Evolutionary conservation across 1,140 invertebrate species (phyloP).

Genomic region (Nebria ingens): DNA sequence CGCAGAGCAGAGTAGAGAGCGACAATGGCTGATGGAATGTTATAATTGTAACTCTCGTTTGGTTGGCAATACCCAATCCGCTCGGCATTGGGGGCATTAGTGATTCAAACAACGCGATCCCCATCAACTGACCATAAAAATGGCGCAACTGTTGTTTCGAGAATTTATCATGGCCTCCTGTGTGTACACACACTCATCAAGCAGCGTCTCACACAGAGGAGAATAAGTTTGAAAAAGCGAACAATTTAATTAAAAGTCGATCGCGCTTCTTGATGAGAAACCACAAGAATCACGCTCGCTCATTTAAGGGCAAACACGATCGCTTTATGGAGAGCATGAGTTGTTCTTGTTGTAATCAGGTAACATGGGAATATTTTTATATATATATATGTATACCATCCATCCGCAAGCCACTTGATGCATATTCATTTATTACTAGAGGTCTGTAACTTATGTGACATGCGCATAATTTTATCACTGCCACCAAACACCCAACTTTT

Average conservation of each 20-base stretch:
- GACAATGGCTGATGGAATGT: neutral
- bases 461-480: neutral
- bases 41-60: neutral
- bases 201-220: neutral
- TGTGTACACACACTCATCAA: too few species aligned
- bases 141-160: neutral
- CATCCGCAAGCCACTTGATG: neutral
- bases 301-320: neutral
- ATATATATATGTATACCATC: neutral
- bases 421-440: neutral
- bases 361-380: neutral
- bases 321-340: neutral
- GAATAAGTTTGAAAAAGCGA: neutral
- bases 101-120: neutral
- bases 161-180: neutral
- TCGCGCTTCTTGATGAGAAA: too few species aligned
- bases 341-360: too few species aligned
- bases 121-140: neutral
- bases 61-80: neutral
- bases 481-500: neutral
- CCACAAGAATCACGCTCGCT: neutral
- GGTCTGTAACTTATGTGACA: neutral
- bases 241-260: slow-evolving; percentile 1
- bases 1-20: too few species aligned
- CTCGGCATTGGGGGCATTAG: neutral